Evolutionary conservation across 1,140 invertebrate species (phyloP), one percentile per base, ranked within the genome.

Genomic region (Pomacea maculata): DNA sequence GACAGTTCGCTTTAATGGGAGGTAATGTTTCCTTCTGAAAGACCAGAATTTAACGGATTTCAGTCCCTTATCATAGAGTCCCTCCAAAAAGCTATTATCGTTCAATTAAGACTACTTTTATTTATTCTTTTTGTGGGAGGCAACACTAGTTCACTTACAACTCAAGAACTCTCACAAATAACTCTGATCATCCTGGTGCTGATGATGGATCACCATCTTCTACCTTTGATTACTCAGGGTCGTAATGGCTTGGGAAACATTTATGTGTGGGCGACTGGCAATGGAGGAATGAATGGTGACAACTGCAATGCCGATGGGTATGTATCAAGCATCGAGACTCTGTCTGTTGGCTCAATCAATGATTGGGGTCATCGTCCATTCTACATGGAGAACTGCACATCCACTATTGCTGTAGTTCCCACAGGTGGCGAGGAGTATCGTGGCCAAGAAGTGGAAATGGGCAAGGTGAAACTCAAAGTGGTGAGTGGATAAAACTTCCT

Each of bases 241-340:
- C 83, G 92, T 14, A 80, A 84, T 61, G 92, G 91, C 5, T 84
- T 86, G 76, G 92, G 92, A 0, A 88, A 82, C 14, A 89, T 93
- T 34, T 93, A 87, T 85, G 90, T 92, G 6, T 93, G 92, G 92
- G 92, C 92, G 3, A 90, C 92, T 29, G 92, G 92, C 29, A 93
- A 93, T 85, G 92, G 92, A 21, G 92, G 92, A 3, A 79, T 76
- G n/a, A 82, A 85, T 29, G 85, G 85, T 54, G 92, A 93, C 80
- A 88, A 91, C 80, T 93, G 92, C 82, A 90, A 88, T 65, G 86
- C 88, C 75, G 92, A 93, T 84, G 92, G 92, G 19, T 93, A 93
- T 80, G 92, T 92, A 0, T 89, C 89, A 21, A 91, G 89, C 64
- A 86, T 87, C 6, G 90, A 92, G 78, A 91, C 92, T 4, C 78